Base-by-base conservation (phyloP, 2,113 vertebrate species). In the Willisornis vidua region DNA sequence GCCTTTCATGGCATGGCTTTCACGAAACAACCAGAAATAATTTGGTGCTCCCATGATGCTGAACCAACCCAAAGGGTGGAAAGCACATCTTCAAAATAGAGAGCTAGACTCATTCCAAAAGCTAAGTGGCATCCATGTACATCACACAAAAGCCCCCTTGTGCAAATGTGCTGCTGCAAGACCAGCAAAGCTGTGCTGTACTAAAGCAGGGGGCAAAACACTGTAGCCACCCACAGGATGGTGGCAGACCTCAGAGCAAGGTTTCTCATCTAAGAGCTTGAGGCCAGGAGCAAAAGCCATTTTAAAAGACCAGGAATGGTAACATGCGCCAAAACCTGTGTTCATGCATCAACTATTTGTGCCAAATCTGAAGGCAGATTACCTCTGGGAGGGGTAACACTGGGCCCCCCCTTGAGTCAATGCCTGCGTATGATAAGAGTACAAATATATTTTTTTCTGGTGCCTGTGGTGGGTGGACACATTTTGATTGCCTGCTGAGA, bases 401-500 rank as follows among this genome's bases (percentile, higher is more conserved):
- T 16, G 4, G 19, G 46, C 2, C 22, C 26, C 3, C 1, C n/a
- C 45, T 62, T 65, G 54, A 95, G 31, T 51, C 80, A 33, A 46
- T 68, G 51, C 18, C 35, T 71, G 28, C 59, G 57, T 73, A 49
- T 84, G 65, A 52, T 88, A 94, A 75, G 29, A 79, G 61, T 23
- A 77, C 55, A 90, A 65, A 61, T 84, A 41, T 19, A 87, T 79
- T 91, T 55, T 88, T 93, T 90, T 95, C 72, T 84, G 43, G 37
- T 82, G 79, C 59, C 49, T 49, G 23, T 79, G 26, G 43, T 89
- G 55, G 41, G 57, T 76, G 77, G 89, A 93, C 57, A 82, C 2
- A 5, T 94, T 95, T 87, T 10, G 19, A 74, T 95, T 93, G 62
- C 59, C 55, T 93, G 55, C 62, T 95, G 82, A 96, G 87, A 79